Evolutionary conservation across 2,888 invertebrate species (phyloP), one percentile per base, ranked within the genome.

Genomic region (Epinotia nisella): DNA sequence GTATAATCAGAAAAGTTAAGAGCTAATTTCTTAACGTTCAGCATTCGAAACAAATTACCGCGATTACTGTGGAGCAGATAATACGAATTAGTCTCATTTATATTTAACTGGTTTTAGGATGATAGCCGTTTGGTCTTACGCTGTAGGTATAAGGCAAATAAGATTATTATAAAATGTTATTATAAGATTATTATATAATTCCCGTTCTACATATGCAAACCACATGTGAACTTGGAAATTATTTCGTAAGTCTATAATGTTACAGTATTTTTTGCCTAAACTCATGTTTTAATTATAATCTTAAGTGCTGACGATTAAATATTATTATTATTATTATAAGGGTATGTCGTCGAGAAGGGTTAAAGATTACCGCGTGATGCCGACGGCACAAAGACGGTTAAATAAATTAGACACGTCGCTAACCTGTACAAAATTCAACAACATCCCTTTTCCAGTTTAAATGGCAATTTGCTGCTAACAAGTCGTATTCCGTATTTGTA

Each of bases 361-460:
- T 19, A 49, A 70, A 51, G 49, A 58, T n/a, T 45, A n/a, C 56
- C 19, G 55, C 13, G 35, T 58, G 21, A 64, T 64, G 21, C 51
- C n/a, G n/a, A 15, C 58, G 35, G 21, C 35, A 45, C 53, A 71
- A 66, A 66, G 66, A 53, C 41, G 49, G 17, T 60, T 19, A 53
- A 60, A 41, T 71, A 59, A 65, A 59, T 65, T 59, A 65, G 17
- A 70, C 62, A 49, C 41, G 24, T 58, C 24, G 59, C 24, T 59
- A 24, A 58, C 21, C 71, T 39, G 51, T 10, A 24, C 21, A 41
- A 15, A 39, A 17, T 17, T 59, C 24, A 21, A 39, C 41, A 55
- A 21, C n/a, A 66, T 55, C n/a, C 66, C 55, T n/a, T 56, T 35
- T 39, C 29, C 15, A 13, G 17, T 39, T 7, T 65, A 53, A 65